Conservation (phyloP, 1,140 invertebrate species). For the Orussus abietinus region DNA sequence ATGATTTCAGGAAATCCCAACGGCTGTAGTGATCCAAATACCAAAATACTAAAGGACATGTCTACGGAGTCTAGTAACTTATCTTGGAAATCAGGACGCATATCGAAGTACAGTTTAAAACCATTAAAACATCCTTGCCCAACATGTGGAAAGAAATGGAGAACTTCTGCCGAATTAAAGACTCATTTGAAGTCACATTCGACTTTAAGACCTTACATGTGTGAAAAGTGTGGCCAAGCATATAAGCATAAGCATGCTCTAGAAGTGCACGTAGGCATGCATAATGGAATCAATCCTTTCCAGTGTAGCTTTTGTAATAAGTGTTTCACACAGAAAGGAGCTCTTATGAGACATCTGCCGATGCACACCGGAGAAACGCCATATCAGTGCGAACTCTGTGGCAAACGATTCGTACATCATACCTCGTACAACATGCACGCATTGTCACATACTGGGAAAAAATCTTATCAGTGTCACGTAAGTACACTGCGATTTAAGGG, state of each 20-base stretch:
- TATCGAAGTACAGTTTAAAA: constrained; percentile 24
- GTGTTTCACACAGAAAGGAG: constrained; percentile 67
- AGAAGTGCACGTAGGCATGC: constrained; percentile 64
- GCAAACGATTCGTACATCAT: constrained; percentile 67
- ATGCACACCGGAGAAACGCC: constrained; percentile 67
- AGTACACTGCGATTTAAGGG: too few relatives aligned
- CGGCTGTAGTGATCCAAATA: not conserved
- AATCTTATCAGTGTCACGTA: constrained; percentile 60
- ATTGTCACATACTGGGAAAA: constrained; percentile 61
- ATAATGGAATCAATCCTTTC: constrained; percentile 68
- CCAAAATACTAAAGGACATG: constrained; percentile 1
- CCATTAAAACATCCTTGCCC: constrained; percentile 34
- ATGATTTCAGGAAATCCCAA: constrained; percentile 4
- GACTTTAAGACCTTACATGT: constrained; percentile 50
- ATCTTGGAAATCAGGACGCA: constrained; percentile 18
- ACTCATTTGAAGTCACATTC: constrained; percentile 48
- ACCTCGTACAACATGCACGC: constrained; percentile 67
- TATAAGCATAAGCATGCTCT: constrained; percentile 64
- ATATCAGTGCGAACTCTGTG: constrained; percentile 65
- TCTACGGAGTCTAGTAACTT: not conserved
- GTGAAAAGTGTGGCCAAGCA: constrained; percentile 62
- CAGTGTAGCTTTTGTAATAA: constrained; percentile 74
- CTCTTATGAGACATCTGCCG: constrained; percentile 62
- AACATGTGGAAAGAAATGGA: constrained; percentile 45
- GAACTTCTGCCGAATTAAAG: constrained; percentile 43